Base-by-base conservation (phyloP, 2,797 vertebrate species). In the Gallirallus australis region DNA sequence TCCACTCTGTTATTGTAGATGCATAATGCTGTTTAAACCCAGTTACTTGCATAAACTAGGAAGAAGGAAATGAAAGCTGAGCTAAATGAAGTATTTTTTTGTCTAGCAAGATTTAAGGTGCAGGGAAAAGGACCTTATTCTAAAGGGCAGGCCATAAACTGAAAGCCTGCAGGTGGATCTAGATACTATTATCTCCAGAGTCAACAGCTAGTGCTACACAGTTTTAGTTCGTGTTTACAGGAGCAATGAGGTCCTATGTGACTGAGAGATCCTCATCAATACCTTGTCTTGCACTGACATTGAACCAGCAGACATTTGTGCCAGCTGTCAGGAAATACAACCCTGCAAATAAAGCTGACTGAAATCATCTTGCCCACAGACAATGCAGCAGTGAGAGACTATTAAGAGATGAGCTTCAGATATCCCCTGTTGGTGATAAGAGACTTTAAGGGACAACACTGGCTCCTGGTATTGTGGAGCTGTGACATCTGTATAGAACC, bases 161-260 rank as follows among this genome's bases (percentile, higher is more conserved):
- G 50, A 89, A 91, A 89, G 65, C 73, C 52, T 86, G n/a, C 73
- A 83, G 77, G 72, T 85, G 72, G 12, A 39, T 88, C 42, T 86
- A 92, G 93, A 70, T 93, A 94, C 15, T 65, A 31, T 92, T 96
- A 95, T 95, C 96, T 94, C 15, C 42, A 94, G 82, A 93, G 92
- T 94, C 94, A 96, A 92, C 80, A 94, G 42, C 70, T 84, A 86
- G 45, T 88, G 39, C 57, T 77, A 50, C 47, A 18, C 8, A n/a
- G 57, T 61, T 82, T 70, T 48, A 91, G 61, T 23, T 76, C 47
- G 42, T 63, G 61, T 94, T 94, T 88, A 69, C 54, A 88, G 63
- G 25, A 83, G 47, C 59, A 84, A 0, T 8, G 25, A 84, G 77
- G 61, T 79, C 21, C n/a, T 19, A 56, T 0, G 1, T 97, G 80